A percentile compares a stretch with the other conserved stretches of the same genome.
Conservation (phyloP, 2,888 invertebrate species). For the Copidosoma aretas region DNA sequence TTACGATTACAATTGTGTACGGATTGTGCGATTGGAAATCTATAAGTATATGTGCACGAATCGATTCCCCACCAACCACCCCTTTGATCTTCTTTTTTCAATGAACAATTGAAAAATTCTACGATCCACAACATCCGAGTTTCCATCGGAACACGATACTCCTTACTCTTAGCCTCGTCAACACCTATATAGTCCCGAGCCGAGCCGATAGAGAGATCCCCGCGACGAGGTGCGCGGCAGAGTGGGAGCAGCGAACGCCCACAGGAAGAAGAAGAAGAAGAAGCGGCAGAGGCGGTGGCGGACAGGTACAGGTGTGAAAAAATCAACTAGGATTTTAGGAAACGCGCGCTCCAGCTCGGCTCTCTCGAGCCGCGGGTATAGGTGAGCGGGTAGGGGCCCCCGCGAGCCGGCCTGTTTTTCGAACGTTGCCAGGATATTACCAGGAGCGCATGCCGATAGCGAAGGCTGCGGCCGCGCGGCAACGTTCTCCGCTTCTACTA, state of each 20-base stretch:
- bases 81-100: too few species aligned
- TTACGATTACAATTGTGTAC: too few species aligned
- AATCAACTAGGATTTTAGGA: constrained; percentile 37
- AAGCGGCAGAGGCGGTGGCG: neutral
- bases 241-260: neutral
- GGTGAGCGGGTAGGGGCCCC: neutral
- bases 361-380: constrained; percentile 1
- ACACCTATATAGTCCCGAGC: too few species aligned
- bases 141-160: too few species aligned
- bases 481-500: constrained; percentile 8
- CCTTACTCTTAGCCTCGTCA: too few species aligned
- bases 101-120: too few species aligned
- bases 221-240: too few species aligned
- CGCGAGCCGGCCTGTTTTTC: constrained; percentile 46
- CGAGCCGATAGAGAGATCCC: too few species aligned
- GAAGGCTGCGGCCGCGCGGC: constrained; percentile 36
- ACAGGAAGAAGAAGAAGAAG: neutral
- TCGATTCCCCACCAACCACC: too few species aligned
- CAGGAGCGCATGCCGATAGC: constrained; percentile 50
- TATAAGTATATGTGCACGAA: too few species aligned
- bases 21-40: too few species aligned
- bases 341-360: constrained; percentile 2
- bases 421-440: constrained; percentile 55
- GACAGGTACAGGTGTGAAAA: constrained; percentile 31
- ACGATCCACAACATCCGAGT: too few species aligned